Evolutionary conservation across 2,113 vertebrate species (phyloP).

Genomic region (Psittacula cyanocephala): DNA sequence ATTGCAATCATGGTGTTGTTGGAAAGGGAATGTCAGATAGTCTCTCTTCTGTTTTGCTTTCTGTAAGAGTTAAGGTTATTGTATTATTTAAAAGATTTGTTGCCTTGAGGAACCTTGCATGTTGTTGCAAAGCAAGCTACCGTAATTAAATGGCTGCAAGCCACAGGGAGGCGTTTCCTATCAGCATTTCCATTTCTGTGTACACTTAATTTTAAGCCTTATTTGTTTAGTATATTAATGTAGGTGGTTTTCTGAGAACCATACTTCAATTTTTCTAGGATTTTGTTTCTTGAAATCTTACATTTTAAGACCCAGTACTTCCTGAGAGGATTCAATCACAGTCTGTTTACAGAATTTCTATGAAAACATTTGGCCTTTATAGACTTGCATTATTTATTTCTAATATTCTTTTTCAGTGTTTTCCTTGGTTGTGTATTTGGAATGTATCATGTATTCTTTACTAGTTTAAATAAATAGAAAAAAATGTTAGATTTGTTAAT

Average conservation of each 20-base stretch:
- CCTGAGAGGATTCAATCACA: neutral
- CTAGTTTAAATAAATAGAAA: neutral
- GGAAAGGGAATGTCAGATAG: neutral
- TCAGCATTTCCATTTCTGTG: neutral
- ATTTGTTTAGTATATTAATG: neutral
- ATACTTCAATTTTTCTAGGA: neutral
- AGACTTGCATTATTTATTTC: neutral
- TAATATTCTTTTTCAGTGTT: neutral
- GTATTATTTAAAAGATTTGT: neutral
- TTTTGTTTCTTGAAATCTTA: neutral
- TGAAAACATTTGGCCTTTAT: neutral
- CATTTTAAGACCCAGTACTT: neutral
- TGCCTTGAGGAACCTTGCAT: neutral
- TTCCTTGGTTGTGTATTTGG: neutral
- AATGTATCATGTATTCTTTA: neutral
- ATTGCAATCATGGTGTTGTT: neutral
- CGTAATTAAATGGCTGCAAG: neutral
- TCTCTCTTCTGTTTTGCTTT: neutral
- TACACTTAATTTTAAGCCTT: neutral
- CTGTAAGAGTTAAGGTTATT: neutral
- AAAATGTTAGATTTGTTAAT: neutral
- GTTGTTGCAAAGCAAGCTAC: neutral
- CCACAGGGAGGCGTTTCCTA: neutral
- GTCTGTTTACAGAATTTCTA: neutral
- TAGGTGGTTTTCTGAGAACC: neutral